Evolutionary conservation across 2,888 invertebrate species (phyloP), one percentile per base, ranked within the genome.

Genomic region (Noctua comes): DNA sequence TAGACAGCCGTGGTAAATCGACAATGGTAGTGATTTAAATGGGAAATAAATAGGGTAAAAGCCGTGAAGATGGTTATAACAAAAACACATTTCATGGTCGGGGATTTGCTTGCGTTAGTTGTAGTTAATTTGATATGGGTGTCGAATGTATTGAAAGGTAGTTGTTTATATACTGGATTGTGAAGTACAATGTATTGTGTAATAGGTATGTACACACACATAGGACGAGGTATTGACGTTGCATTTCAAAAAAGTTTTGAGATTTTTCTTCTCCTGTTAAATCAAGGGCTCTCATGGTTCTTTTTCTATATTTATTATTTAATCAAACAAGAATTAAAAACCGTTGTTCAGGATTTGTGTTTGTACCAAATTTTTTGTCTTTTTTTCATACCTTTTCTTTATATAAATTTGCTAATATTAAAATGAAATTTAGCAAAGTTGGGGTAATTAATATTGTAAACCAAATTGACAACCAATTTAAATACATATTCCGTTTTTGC

Each of bases 41-140:
- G 93, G 94, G 93, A 95, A 93, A 95, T 96, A 95, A 95, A 95
- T 95, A 94, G 93, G 91, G 93, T 95, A 93, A 95, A 92, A 92
- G 91, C 96, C 95, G 94, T 96, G 96, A 95, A 95, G 94, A 93
- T 91, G 92, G 90, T 92, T 93, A 95, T 94, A 94, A 94, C 95
- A 97, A 97, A 97, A 96, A 97, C 90, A 91, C 91, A 96, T 97
- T 96, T 95, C 94, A 96, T 93, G 96, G 91, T 93, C 81, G 86
- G 87, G 88, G 91, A 94, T 94, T 92, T 88, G 93, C 91, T 90
- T 86, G 91, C 91, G 90, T 89, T 83, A 90, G 92, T 94, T 94
- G 93, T 93, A 92, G 92, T 91, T 88, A 91, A 95, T 95, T 95
- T 92, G 93, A 91, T 92, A 91, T 89, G 93, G 94, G 91, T 93